Conservation (phyloP, 2,888 invertebrate genomes). For the Sympetrum striolatum region DNA sequence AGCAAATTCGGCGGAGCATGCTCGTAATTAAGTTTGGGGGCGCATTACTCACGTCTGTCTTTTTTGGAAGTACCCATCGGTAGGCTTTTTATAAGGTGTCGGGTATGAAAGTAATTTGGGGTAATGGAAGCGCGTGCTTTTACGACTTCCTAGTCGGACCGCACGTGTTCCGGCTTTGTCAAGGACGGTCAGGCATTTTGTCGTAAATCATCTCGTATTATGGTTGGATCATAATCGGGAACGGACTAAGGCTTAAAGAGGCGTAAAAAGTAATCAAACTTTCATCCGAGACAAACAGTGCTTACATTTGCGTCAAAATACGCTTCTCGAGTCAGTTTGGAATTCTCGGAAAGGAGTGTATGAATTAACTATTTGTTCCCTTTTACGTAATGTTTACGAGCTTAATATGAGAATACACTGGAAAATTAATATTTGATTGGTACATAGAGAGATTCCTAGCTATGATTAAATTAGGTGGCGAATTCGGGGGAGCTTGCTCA, state of each 20-base stretch:
- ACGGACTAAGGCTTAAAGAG: background rate
- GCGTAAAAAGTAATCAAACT: background rate
- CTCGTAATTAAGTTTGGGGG: background rate
- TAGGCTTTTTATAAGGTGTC: background rate
- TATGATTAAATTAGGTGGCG: too few species aligned
- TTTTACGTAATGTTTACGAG: too few species aligned
- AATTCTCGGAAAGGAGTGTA: too few species aligned
- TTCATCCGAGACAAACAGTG: background rate
- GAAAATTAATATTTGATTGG: too few species aligned
- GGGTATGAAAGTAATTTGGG: background rate
- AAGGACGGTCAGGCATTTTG: background rate
- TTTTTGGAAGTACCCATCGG: background rate
- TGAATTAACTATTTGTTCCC: too few species aligned
- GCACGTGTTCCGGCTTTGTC: constrained; percentile 11
- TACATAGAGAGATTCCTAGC: too few species aligned
- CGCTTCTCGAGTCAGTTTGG: too few species aligned
- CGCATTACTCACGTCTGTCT: too few species aligned
- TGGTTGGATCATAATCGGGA: background rate
- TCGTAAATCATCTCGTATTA: constrained; percentile 3
- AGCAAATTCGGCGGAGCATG: background rate
- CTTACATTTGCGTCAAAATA: background rate
- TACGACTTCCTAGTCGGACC: background rate
- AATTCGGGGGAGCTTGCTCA: background rate
- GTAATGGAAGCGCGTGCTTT: background rate
- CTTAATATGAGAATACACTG: too few species aligned